Evolutionary conservation across 2,113 vertebrate genomes (phyloP).

Genomic region (Vicugna pacos): DNA sequence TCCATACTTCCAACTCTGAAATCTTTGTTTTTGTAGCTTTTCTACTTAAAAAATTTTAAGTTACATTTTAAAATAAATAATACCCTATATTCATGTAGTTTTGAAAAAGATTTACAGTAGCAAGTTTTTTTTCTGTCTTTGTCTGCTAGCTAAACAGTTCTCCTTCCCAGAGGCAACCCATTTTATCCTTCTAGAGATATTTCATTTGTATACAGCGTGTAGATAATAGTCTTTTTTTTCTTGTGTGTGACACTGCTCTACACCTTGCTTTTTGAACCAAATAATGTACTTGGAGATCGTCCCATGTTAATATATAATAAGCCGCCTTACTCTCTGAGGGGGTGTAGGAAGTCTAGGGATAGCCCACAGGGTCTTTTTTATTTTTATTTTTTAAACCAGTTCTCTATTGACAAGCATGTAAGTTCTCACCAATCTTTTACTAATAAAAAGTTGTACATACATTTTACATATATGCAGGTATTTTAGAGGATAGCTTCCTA

Average conservation of each 20-base stretch:
- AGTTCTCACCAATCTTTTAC: background rate
- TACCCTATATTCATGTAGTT: background rate
- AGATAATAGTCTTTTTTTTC: background rate
- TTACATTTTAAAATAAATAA: background rate
- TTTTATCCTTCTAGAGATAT: background rate
- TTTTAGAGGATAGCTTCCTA: background rate
- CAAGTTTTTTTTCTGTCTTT: background rate
- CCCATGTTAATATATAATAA: background rate
- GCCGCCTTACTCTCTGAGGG: background rate
- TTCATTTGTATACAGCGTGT: background rate
- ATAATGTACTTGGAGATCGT: background rate
- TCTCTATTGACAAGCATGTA: background rate
- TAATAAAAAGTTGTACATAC: constrained; percentile 2
- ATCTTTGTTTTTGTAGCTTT: background rate
- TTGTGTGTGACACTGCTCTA: background rate
- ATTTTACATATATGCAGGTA: background rate
- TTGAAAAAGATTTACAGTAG: background rate
- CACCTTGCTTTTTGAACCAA: background rate
- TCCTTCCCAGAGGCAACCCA: background rate
- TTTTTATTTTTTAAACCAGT: background rate
- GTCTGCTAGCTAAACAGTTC: background rate
- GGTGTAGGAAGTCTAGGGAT: background rate
- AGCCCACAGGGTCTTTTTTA: background rate
- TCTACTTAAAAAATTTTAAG: background rate
- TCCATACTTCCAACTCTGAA: background rate